These are phyloP conservation scores for Cathartes aura DNA, from an alignment of 2,113 vertebrate species.

Conservation along the genomic window DNA sequence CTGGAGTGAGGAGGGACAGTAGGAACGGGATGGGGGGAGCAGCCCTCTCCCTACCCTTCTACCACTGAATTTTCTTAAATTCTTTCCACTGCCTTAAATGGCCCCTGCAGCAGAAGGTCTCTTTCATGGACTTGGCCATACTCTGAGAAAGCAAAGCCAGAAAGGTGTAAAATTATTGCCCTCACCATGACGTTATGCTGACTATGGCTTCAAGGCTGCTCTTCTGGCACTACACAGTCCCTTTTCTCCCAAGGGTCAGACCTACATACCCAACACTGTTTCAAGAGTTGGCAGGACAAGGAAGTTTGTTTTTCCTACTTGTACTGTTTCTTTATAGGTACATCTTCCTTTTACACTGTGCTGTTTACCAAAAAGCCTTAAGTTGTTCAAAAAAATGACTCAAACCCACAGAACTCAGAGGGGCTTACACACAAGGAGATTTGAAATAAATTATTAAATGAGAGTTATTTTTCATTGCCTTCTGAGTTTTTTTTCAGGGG, in stretches of 20 bases:
- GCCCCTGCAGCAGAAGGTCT: not conserved
- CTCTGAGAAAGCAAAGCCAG: not conserved
- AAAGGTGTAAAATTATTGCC: not conserved
- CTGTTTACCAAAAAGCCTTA: not conserved
- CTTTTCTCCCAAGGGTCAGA: not conserved
- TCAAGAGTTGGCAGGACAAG: not conserved
- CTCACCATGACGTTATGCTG: not conserved
- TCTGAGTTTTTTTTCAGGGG: not conserved
- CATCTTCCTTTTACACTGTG: not conserved
- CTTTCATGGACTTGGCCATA: not conserved
- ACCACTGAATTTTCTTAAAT: not conserved
- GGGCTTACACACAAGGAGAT: not conserved
- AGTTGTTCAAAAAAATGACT: not conserved
- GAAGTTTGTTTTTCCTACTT: not conserved
- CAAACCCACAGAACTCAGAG: not conserved
- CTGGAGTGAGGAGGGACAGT: not conserved
- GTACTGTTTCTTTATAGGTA: not conserved
- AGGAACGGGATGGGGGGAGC: not conserved
- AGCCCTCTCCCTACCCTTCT: not conserved
- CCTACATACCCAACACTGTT: not conserved
- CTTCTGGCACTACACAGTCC: not conserved
- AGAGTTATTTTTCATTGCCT: slow-evolving; percentile 1
- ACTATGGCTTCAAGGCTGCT: not conserved
- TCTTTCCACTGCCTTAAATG: not conserved
- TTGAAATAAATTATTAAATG: slow-evolving; percentile 26